Evolutionary conservation across 2,888 invertebrate species (phyloP), one percentile per base, ranked within the genome.

Genomic region (Dicyrtomina minuta): DNA sequence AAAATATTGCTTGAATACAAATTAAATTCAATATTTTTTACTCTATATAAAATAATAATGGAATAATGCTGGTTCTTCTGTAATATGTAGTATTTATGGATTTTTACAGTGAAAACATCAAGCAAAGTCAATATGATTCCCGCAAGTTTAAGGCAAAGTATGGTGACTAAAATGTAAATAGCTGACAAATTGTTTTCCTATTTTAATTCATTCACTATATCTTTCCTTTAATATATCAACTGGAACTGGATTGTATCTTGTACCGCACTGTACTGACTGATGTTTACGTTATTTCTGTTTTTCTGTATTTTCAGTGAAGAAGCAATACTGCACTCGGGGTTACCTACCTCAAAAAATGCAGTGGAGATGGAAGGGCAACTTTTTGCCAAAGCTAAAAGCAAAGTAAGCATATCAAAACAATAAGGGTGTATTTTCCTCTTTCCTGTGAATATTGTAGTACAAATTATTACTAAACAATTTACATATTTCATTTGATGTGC

Each of bases 311-410:
- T 66, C 81, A 96, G 95, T 79, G 94, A 96, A 80, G 95, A 96
- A 82, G 91, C 92, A 6, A 89, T 95, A 74, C 89, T 91, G 75
- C 87, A 87, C 64, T 90, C 90, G 27, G 92, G 92, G 2, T 90
- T 91, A 85, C 90, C 91, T 72, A 90, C 91, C 20, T 86, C 89
- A 0, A 89, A 92, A 77, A 94, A 92, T 81, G 93, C 93, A 78
- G 87, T 88, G 70, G 94, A 95, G 80, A 94, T 96, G 93, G 96
- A 96, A 82, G 93, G 88, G 80, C 94, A 95, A 83, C 93, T 96
- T 0, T 96, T 90, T 80, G 88, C 89, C 81, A 95, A 95, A 81
- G 93, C 95, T 0, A 92, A 91, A 81, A 88, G 87, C 10, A 88
- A 90, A 79, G 87, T 87, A 79, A 77, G 78, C n/a, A n/a, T n/a